Conservation (phyloP, 2,888 invertebrate species). For the Sminthurinus aureus region DNA sequence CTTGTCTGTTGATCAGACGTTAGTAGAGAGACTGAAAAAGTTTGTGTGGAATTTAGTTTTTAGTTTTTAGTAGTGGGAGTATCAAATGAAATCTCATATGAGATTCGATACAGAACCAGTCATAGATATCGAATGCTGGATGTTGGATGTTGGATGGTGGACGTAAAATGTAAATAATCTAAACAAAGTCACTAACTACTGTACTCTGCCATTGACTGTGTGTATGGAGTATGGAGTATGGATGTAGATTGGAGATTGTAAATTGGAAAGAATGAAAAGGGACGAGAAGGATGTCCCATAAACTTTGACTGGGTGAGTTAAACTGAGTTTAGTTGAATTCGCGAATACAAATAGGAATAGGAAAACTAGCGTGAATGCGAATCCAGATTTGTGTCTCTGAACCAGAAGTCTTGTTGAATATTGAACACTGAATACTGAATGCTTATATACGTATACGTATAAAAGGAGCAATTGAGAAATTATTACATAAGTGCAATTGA, state of each 20-base stretch:
- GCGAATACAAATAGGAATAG: too few species aligned
- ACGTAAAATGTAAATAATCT: neutral
- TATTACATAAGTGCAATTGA: conserved; percentile 28
- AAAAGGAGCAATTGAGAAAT: conserved; percentile 26
- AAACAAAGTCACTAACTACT: neutral
- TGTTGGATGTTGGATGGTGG: neutral
- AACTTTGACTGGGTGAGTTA: neutral
- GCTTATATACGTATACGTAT: too few species aligned
- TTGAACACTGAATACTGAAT: neutral
- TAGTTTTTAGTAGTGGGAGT: too few species aligned
- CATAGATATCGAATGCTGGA: neutral
- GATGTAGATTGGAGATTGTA: too few species aligned
- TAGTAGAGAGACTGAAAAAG: neutral
- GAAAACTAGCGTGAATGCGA: neutral
- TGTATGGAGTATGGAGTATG: too few species aligned
- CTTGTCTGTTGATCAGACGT: neutral
- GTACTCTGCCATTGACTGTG: too few species aligned
- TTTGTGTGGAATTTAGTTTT: neutral
- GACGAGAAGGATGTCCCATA: neutral
- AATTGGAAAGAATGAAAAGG: neutral
- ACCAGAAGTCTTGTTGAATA: neutral
- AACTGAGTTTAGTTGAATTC: neutral
- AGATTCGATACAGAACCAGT: neutral
- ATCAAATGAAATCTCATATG: too few species aligned
- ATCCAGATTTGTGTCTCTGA: neutral